Evolutionary conservation across 1,140 invertebrate species (phyloP).

Genomic region (Charaxes varanes): DNA sequence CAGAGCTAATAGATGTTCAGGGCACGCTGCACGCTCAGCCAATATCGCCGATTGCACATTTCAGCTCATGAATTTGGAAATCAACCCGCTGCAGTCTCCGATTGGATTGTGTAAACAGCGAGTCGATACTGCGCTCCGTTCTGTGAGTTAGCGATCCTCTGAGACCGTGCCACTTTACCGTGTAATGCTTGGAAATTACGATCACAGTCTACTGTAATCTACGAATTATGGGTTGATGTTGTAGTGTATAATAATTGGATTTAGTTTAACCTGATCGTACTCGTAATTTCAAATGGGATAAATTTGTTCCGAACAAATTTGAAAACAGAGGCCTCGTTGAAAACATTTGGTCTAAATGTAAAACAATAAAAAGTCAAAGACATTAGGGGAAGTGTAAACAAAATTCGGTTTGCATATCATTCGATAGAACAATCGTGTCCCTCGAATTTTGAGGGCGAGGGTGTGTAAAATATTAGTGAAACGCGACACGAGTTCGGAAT

Average conservation of each 20-base stretch:
- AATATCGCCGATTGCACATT: constrained; percentile 32
- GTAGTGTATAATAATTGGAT: no score
- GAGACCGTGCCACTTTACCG: constrained; percentile 4
- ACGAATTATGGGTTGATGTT: no score
- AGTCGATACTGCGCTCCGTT: neutral
- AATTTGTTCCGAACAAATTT: no score
- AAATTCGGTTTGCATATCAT: constrained; percentile 7
- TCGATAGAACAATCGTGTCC: constrained; percentile 6
- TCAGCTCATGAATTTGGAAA: constrained; percentile 35
- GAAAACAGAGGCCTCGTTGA: no score
- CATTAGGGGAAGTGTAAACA: neutral
- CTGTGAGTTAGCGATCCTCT: constrained; percentile 8
- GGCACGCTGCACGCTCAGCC: no score
- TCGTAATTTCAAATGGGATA: no score
- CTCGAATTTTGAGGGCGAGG: constrained; percentile 18
- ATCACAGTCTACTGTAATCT: no score
- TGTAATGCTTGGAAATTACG: no score
- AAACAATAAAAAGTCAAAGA: neutral
- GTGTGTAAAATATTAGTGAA: constrained; percentile 20
- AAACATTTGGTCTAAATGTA: no score
- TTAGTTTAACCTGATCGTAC: no score
- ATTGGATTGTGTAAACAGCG: constrained; percentile 18
- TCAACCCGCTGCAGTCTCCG: constrained; percentile 18
- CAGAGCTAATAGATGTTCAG: no score
- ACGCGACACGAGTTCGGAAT: constrained; percentile 15